Conservation (phyloP, 2,888 invertebrate species). For the Lithophane semibrunnea region DNA sequence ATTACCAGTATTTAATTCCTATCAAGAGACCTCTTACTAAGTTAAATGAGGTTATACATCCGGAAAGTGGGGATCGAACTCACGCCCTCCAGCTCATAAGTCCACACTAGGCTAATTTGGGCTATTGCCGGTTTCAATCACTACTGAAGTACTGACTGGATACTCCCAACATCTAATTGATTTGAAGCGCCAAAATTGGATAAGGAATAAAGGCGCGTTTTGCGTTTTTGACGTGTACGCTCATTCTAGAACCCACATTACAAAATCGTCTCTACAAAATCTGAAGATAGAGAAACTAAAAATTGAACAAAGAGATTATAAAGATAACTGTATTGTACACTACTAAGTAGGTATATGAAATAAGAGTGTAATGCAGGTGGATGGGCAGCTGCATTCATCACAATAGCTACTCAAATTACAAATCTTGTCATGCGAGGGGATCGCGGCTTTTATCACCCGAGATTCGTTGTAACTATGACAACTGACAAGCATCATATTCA, state of each 20-base stretch:
- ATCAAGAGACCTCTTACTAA: too few species aligned
- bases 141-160: neutral
- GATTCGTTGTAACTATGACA: constrained; percentile 32
- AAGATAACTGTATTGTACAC: neutral
- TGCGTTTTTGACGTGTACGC: neutral
- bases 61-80: neutral
- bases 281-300: neutral
- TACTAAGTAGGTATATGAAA: constrained; percentile 13
- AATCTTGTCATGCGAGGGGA: constrained; percentile 54
- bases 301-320: constrained; percentile 28
- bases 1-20: too few species aligned
- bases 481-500: constrained; percentile 35
- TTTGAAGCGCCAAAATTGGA: neutral
- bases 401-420: constrained; percentile 59
- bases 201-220: neutral
- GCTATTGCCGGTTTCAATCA: neutral
- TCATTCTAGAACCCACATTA: neutral
- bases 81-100: neutral
- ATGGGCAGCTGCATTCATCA: constrained; percentile 45
- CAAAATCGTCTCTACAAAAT: neutral
- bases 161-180: too few species aligned
- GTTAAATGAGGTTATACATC: too few species aligned
- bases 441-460: constrained; percentile 36
- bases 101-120: too few species aligned
- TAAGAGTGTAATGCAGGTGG: constrained; percentile 39